phyloP scores from a whole-genome alignment of 2,888 invertebrate genomes.

The Pterostichus madidus region DNA sequence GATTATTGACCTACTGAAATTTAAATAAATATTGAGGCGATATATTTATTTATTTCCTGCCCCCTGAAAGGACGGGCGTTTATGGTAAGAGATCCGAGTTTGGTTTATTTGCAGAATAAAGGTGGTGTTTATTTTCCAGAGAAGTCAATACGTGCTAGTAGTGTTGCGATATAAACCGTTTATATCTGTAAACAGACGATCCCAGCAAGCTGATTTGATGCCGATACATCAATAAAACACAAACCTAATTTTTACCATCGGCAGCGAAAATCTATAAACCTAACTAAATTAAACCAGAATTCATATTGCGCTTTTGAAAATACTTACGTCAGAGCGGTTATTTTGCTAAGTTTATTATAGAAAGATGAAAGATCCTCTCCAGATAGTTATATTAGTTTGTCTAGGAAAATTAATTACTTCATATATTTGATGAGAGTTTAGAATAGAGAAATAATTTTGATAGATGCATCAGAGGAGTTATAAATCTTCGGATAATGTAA shows the following conservation, averaged over 20 bases:
- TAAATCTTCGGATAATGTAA: slow-evolving; percentile 37
- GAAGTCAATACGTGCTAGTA: slow-evolving; percentile 46
- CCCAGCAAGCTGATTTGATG: slow-evolving; percentile 41
- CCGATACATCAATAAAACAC: slow-evolving; percentile 51
- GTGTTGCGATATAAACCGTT: slow-evolving; percentile 52
- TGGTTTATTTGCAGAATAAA: slow-evolving; percentile 53
- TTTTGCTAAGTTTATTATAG: not conserved
- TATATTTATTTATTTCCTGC: slow-evolving; percentile 27
- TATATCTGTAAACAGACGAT: slow-evolving; percentile 55
- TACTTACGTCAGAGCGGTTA: slow-evolving; percentile 1
- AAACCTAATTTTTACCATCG: slow-evolving; percentile 43
- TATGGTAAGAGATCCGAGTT: slow-evolving; percentile 21
- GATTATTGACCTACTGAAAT: not conserved
- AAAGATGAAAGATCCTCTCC: not conserved
- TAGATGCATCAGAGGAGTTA: slow-evolving; percentile 20
- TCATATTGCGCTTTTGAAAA: slow-evolving; percentile 12
- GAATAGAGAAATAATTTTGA: slow-evolving; percentile 19
- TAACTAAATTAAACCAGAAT: slow-evolving; percentile 37
- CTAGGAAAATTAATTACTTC: slow-evolving; percentile 28
- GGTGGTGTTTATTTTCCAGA: slow-evolving; percentile 52
- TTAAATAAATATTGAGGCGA: slow-evolving; percentile 31
- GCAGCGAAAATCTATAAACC: slow-evolving; percentile 36
- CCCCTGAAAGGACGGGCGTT: not conserved
- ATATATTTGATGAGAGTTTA: slow-evolving; percentile 14
- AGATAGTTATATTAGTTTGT: slow-evolving; percentile 1